These are phyloP conservation scores for Accipiter cooperii DNA, from an alignment of 2,113 vertebrate species.

Conservation along the genomic window DNA sequence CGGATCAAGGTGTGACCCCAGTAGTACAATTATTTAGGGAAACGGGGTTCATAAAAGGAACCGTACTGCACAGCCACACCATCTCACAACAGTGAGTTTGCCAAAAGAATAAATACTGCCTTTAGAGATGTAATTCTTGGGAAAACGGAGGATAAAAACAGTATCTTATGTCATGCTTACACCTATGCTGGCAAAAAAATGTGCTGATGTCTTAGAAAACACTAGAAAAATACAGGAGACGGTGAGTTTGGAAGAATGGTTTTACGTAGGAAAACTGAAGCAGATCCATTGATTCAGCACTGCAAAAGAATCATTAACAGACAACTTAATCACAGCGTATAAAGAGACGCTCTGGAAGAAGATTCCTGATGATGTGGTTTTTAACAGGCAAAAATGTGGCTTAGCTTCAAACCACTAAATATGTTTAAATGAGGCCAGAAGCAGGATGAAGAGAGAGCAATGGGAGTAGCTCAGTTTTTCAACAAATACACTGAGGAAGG, in stretches of 20 bases:
- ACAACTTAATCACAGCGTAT: not conserved
- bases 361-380: not conserved
- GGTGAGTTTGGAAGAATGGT: not conserved
- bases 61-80: not conserved
- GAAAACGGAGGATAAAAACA: not conserved
- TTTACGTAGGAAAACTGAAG: not conserved
- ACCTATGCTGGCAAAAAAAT: not conserved
- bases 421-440: not conserved
- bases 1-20: accelerated
- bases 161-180: not conserved
- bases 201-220: not conserved
- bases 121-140: not conserved
- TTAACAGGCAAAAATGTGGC: not conserved
- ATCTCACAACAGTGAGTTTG: not conserved
- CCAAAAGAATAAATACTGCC: not conserved
- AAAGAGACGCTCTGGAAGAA: not conserved
- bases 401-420: not conserved
- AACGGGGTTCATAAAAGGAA: not conserved
- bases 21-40: not conserved
- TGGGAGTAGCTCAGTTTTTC: not conserved
- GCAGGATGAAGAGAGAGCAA: not conserved
- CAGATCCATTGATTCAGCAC: not conserved
- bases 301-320: accelerated
- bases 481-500: not conserved
- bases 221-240: not conserved